These are phyloP conservation scores for Arvicola amphibius DNA, from an alignment of 2,797 vertebrate genomes.

Conservation along the genomic window DNA sequence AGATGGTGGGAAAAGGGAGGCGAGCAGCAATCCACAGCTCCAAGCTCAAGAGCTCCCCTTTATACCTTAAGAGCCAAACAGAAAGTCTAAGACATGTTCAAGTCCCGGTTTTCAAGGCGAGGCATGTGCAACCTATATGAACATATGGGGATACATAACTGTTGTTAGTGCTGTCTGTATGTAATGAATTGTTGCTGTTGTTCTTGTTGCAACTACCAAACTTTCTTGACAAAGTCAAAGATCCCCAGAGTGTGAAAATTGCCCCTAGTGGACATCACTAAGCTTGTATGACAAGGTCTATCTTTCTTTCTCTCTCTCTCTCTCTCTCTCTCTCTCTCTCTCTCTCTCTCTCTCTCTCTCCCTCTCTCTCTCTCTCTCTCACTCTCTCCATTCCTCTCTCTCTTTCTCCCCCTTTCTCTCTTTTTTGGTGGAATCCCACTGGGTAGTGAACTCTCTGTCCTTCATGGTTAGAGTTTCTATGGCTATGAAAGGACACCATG, in stretches of 20 bases:
- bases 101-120: too few species aligned
- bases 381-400: accelerated
- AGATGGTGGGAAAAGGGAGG: neutral
- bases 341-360: too few species aligned
- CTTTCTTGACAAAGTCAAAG: neutral
- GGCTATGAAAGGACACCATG: neutral
- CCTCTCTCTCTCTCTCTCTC: too few species aligned
- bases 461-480: neutral
- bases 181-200: neutral
- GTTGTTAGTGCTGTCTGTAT: neutral
- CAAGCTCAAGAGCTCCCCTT: neutral
- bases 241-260: neutral
- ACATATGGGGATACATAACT: neutral
- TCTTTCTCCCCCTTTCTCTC: neutral
- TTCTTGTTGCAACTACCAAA: neutral
- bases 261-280: neutral
- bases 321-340: neutral
- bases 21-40: neutral
- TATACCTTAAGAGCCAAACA: neutral
- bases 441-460: neutral
- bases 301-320: too few species aligned
- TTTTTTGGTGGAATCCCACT: neutral
- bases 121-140: too few species aligned
- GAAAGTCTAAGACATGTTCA: neutral
- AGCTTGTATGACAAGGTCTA: too few species aligned